Conservation (phyloP, 2,113 vertebrate species). For the Crypturellus undulatus region DNA sequence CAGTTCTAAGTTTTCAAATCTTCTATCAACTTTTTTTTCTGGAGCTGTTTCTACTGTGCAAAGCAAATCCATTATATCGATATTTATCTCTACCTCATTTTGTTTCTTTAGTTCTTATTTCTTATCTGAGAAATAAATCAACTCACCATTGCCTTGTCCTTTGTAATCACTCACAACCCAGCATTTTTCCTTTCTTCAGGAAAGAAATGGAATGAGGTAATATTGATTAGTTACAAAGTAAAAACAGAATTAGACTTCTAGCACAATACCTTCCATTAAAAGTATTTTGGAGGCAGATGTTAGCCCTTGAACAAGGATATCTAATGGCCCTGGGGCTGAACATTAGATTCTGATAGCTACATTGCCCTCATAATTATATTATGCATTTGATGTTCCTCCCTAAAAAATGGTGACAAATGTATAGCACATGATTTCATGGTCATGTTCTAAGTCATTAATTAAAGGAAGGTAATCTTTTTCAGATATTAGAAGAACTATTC, state of each 20-base stretch:
- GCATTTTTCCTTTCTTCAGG: not conserved
- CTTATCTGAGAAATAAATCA: slow-evolving; percentile 8
- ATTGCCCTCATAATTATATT: slow-evolving; percentile 1
- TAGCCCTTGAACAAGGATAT: not conserved
- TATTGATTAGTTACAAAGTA: slow-evolving; percentile 45
- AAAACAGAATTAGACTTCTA: slow-evolving; percentile 23
- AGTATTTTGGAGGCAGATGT: not conserved
- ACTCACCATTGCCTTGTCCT: not conserved
- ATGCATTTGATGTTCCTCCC: not conserved
- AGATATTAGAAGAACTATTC: not conserved
- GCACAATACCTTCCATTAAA: not conserved
- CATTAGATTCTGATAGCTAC: slow-evolving; percentile 12
- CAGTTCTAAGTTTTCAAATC: not conserved
- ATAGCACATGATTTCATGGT: not conserved
- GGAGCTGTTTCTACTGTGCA: not conserved
- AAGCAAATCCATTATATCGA: not conserved
- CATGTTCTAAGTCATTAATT: not conserved
- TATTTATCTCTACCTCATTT: not conserved
- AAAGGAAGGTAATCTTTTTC: not conserved
- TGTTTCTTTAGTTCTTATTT: slow-evolving; percentile 12
- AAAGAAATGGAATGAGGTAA: slow-evolving; percentile 29
- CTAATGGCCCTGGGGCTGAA: not conserved
- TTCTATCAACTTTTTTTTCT: not conserved
- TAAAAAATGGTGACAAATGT: not conserved
- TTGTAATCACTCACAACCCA: not conserved